Conservation (phyloP, 2,888 invertebrate genomes). For the Caenorhabditis afra region DNA sequence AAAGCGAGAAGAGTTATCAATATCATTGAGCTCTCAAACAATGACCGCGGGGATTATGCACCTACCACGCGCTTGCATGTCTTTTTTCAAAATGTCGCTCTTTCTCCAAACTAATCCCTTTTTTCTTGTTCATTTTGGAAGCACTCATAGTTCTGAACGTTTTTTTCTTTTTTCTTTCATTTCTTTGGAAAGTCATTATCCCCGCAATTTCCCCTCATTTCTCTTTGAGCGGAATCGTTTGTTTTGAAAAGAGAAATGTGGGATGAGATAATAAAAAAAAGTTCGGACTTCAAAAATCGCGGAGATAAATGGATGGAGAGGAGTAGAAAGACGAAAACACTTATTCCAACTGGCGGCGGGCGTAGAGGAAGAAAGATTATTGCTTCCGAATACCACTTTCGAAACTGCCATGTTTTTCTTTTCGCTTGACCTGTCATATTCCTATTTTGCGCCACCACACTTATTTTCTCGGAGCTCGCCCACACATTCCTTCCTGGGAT, state of each 20-base stretch:
- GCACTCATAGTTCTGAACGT: too few relatives aligned
- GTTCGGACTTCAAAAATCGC: slow-evolving; percentile 27
- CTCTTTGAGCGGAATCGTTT: slow-evolving; percentile 21
- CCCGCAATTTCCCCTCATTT: slow-evolving; percentile 31
- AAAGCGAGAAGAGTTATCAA: too few relatives aligned
- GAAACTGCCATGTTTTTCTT: slow-evolving; percentile 22
- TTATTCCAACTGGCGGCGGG: slow-evolving; percentile 9
- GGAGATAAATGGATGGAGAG: neutral
- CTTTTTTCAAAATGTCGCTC: too few relatives aligned
- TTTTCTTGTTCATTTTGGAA: too few relatives aligned
- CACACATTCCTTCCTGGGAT: neutral
- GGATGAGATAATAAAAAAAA: slow-evolving; percentile 35
- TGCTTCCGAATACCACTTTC: slow-evolving; percentile 31
- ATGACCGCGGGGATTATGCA: too few relatives aligned
- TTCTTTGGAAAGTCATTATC: slow-evolving; percentile 37
- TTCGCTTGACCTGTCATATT: slow-evolving; percentile 37
- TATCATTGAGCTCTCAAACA: too few relatives aligned
- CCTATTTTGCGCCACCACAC: neutral
- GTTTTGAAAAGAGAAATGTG: slow-evolving; percentile 38
- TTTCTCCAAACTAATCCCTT: too few relatives aligned
- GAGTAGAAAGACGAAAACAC: slow-evolving; percentile 16
- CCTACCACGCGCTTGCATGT: too few relatives aligned
- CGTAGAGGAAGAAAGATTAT: slow-evolving; percentile 22
- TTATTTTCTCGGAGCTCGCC: neutral
- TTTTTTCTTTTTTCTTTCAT: too few relatives aligned